phyloP scores from a whole-genome alignment of 1,140 invertebrate species.

The Drosophila gunungcola region DNA sequence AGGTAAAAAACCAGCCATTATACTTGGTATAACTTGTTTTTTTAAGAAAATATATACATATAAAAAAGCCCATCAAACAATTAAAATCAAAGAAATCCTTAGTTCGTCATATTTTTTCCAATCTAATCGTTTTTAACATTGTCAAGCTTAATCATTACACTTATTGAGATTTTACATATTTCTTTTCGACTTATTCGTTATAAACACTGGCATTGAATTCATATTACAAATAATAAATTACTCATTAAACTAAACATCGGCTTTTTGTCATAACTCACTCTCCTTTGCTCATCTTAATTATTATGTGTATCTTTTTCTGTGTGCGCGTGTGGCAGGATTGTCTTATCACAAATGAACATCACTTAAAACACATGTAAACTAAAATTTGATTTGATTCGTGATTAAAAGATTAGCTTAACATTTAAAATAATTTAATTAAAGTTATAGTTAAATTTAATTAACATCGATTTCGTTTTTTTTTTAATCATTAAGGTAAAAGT shows the following conservation, averaged over 20 bases:
- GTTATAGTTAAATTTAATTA: conserved; percentile 53
- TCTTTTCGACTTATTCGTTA: conserved; percentile 45
- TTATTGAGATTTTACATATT: conserved; percentile 48
- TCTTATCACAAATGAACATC: conserved; percentile 78
- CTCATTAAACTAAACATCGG: conserved; percentile 36
- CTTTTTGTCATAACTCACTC: conserved; percentile 5
- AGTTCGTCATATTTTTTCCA: conserved; percentile 8
- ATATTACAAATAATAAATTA: conserved; percentile 52
- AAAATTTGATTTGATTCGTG: conserved; percentile 29
- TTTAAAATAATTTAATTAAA: conserved; percentile 78
- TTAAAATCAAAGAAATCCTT: neutral
- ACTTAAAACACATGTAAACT: conserved; percentile 37
- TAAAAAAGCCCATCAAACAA: neutral
- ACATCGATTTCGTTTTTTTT: conserved; percentile 21
- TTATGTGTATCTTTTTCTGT: conserved; percentile 24
- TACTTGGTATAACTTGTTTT: no score
- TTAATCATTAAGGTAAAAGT: conserved; percentile 26
- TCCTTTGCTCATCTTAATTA: conserved; percentile 23
- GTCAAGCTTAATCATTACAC: conserved; percentile 51
- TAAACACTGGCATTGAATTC: conserved; percentile 73
- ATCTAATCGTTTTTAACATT: conserved; percentile 34
- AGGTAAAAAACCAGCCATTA: no score
- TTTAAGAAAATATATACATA: neutral
- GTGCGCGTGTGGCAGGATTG: conserved; percentile 55
- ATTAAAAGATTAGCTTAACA: conserved; percentile 48